These are phyloP conservation scores for Podarcis siculus DNA, from an alignment of 2,797 vertebrate species.

Conservation along the genomic window DNA sequence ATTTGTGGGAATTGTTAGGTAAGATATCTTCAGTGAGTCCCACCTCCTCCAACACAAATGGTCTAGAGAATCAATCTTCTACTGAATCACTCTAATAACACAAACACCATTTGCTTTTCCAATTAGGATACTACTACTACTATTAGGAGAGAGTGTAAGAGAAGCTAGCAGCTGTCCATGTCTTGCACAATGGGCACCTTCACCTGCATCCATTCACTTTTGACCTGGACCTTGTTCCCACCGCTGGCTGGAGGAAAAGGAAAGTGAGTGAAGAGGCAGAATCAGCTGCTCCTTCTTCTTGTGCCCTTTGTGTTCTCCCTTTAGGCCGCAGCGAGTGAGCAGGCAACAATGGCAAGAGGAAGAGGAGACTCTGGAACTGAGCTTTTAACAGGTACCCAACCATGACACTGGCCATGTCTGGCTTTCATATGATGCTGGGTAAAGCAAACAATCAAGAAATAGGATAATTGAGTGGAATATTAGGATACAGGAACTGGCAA, in stretches of 20 bases:
- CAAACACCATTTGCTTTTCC: too few relatives aligned
- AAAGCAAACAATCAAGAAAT: neutral
- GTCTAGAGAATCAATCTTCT: too few relatives aligned
- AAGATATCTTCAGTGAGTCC: neutral
- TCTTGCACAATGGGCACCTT: too few relatives aligned
- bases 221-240: neutral
- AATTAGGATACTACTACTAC: too few relatives aligned
- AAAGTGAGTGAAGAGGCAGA: too few relatives aligned
- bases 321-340: neutral
- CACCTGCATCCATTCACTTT: neutral
- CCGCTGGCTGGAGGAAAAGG: too few relatives aligned
- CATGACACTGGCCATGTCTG: neutral
- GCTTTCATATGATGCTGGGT: neutral
- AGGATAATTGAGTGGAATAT: neutral
- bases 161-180: too few relatives aligned
- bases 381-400: neutral
- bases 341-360: neutral
- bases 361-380: neutral
- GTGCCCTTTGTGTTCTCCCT: neutral
- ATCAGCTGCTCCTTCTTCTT: neutral
- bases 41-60: too few relatives aligned
- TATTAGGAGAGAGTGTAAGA: too few relatives aligned
- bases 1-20: neutral
- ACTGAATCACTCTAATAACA: too few relatives aligned
- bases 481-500: neutral